These are phyloP conservation scores for Gavialis gangeticus DNA, from an alignment of 2,113 vertebrate species.

Conservation along the genomic window DNA sequence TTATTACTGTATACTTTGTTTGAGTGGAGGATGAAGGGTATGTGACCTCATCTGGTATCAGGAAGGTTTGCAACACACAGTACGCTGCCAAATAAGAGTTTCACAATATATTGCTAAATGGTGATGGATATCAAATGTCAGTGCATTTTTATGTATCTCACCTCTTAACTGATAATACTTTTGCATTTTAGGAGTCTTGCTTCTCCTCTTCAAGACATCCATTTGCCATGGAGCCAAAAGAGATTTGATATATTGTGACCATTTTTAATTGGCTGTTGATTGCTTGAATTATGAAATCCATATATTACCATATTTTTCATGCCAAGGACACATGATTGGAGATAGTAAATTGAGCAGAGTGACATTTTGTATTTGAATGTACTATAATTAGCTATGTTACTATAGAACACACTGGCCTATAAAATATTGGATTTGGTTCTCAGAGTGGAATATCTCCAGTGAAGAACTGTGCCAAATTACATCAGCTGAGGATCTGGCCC, in stretches of 20 bases:
- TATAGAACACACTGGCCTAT: neutral
- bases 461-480: neutral
- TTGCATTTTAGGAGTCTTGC: neutral
- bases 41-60: neutral
- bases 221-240: neutral
- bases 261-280: neutral
- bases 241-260: neutral
- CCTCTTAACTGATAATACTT: neutral
- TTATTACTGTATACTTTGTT: neutral
- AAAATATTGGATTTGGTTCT: neutral
- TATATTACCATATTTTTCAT: neutral
- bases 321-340: neutral
- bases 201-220: neutral
- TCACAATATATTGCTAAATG: neutral
- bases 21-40: neutral
- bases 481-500: neutral
- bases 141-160: neutral
- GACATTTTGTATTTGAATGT: neutral
- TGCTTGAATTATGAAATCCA: neutral
- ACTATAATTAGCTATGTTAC: neutral
- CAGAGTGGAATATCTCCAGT: slow-evolving; percentile 31
- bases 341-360: neutral
- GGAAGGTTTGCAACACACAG: neutral
- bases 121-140: neutral
- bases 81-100: neutral